phyloP scores from a whole-genome alignment of 2,797 vertebrate genomes.

The Gymnothorax reevesii region DNA sequence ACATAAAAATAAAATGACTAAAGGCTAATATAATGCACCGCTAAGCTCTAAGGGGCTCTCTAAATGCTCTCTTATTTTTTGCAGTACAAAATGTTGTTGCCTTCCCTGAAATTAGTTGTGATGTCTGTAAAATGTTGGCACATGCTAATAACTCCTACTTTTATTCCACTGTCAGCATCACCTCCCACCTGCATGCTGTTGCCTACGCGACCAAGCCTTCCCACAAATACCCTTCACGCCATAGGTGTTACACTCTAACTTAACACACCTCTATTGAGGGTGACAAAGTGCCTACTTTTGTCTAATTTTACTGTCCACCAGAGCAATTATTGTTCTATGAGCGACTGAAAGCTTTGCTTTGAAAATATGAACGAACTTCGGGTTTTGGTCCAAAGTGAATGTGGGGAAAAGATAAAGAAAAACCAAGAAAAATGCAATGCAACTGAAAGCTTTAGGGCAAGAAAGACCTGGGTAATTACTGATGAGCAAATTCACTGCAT shows the following conservation, averaged over 20 bases:
- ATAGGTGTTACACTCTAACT: background rate
- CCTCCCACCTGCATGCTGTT: slow-evolving; percentile 11
- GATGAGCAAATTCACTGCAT: background rate
- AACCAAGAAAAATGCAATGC: background rate
- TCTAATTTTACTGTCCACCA: slow-evolving; percentile 6
- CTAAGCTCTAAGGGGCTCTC: background rate
- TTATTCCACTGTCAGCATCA: slow-evolving; percentile 15
- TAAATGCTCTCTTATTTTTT: background rate
- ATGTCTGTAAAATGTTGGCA: slow-evolving; percentile 12
- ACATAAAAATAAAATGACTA: background rate
- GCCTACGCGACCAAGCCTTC: background rate
- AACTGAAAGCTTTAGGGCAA: background rate
- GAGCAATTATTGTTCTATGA: background rate
- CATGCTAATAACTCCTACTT: background rate
- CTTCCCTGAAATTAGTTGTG: background rate
- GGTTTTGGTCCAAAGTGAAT: background rate
- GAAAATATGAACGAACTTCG: background rate
- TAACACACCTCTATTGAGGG: background rate
- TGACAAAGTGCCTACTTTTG: background rate
- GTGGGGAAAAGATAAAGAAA: background rate
- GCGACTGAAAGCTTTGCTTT: background rate
- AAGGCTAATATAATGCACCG: background rate
- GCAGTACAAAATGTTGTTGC: background rate
- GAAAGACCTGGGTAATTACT: background rate
- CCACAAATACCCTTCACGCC: slow-evolving; percentile 6